Conservation (phyloP, 1,140 invertebrate genomes). For the Diorhabda elongata region DNA sequence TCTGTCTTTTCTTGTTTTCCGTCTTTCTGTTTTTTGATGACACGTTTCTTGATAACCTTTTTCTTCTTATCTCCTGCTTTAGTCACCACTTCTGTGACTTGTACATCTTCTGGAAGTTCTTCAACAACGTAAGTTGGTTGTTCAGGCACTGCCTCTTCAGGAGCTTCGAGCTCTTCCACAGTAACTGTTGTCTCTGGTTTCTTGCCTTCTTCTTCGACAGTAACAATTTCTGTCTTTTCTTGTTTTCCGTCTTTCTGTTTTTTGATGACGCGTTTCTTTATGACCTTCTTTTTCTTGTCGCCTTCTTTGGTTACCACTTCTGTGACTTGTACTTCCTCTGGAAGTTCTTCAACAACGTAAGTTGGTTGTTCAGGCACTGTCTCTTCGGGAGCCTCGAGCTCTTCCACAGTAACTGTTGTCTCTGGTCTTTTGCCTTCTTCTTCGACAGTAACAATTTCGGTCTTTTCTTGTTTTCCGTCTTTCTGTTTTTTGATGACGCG, state of each 20-base stretch:
- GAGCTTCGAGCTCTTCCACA: constrained; percentile 46
- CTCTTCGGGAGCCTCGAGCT: constrained; percentile 32
- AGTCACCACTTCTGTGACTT: constrained; percentile 34
- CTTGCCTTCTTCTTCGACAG: constrained; percentile 43
- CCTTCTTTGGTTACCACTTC: constrained; percentile 40
- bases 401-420: constrained; percentile 42
- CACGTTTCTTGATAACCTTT: constrained; percentile 42
- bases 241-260: constrained; percentile 37
- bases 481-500: constrained; percentile 44
- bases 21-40: constrained; percentile 43
- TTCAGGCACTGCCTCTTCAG: constrained; percentile 41
- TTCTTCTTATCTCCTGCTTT: constrained; percentile 28
- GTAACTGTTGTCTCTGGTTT: constrained; percentile 37
- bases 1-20: constrained; percentile 48
- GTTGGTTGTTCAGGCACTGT: constrained; percentile 34
- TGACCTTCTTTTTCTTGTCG: constrained; percentile 36
- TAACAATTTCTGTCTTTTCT: constrained; percentile 41
- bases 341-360: constrained; percentile 40
- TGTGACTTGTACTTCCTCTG: constrained; percentile 39
- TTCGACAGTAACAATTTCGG: constrained; percentile 51
- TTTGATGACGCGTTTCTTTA: constrained; percentile 35
- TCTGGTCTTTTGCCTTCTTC: constrained; percentile 49
- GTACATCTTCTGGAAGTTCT: constrained; percentile 40
- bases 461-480: constrained; percentile 47
- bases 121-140: constrained; percentile 36